Conservation (phyloP, 2,797 vertebrate species). For the Delichon dasypus region DNA sequence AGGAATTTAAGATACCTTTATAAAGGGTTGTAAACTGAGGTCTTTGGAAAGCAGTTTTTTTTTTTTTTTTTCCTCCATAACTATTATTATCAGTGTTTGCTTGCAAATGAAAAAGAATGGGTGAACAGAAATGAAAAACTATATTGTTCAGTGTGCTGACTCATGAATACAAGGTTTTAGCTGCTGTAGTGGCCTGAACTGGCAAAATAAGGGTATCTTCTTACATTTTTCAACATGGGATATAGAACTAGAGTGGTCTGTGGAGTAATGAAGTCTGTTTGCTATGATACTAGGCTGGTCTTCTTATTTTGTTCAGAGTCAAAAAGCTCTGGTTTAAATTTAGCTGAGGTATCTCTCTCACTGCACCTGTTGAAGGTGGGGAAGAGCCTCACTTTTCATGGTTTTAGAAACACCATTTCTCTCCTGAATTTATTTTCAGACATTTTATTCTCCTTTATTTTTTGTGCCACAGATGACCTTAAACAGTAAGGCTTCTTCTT, state of each 20-base stretch:
- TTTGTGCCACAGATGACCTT: neutral
- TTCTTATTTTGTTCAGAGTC: neutral
- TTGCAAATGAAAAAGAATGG: neutral
- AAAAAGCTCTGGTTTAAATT: neutral
- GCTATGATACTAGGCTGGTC: neutral
- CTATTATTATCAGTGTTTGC: neutral
- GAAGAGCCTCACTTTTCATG: neutral
- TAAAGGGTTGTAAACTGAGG: neutral
- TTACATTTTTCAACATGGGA: neutral
- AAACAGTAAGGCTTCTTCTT: neutral
- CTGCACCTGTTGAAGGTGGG: neutral
- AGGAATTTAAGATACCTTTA: neutral
- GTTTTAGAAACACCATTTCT: neutral
- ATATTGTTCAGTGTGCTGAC: neutral
- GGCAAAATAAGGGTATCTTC: neutral
- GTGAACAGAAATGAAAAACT: neutral
- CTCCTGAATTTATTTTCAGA: neutral
- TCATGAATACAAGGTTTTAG: neutral
- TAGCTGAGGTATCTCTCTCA: neutral
- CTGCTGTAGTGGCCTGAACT: neutral
- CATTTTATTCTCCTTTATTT: neutral
- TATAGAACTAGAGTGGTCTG: neutral
- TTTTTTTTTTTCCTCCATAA: neutral
- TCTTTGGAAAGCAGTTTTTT: neutral
- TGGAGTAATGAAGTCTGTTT: neutral